Percentiles rank a stretch among this genome's conserved stretches.
Conservation (phyloP, 2,797 vertebrate species). For the Cryptoprocta ferox region DNA sequence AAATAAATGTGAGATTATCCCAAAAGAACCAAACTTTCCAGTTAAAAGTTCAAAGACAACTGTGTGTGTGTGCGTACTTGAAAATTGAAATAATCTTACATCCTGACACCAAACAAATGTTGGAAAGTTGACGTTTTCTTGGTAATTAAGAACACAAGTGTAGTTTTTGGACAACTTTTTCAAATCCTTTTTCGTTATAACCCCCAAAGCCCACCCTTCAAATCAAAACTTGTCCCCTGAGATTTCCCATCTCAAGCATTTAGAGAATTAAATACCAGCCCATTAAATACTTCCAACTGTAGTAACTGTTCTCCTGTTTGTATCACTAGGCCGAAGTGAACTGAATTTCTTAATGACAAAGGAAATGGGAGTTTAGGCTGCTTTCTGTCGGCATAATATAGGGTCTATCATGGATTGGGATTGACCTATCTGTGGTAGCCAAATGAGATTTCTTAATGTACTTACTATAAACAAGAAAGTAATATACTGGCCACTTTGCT, state of each 20-base stretch:
- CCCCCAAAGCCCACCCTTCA: not conserved
- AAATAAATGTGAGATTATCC: slow-evolving; percentile 58
- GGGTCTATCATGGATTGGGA: not conserved
- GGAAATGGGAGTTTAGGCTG: slow-evolving; percentile 6
- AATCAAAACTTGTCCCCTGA: slow-evolving; percentile 21
- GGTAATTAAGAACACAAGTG: not conserved
- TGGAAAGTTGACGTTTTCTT: slow-evolving; percentile 47
- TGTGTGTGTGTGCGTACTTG: slow-evolving; percentile 46
- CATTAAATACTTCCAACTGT: slow-evolving; percentile 12
- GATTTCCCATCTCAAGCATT: slow-evolving; percentile 55
- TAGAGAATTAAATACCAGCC: slow-evolving; percentile 38
- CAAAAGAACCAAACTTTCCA: slow-evolving; percentile 34
- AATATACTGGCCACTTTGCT: slow-evolving; percentile 48
- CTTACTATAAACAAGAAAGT: slow-evolving; percentile 68
- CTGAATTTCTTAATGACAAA: slow-evolving; percentile 11
- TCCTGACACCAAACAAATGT: slow-evolving; percentile 46
- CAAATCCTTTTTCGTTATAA: slow-evolving; percentile 4
- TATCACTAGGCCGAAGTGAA: slow-evolving; percentile 60
- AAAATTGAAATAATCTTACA: slow-evolving; percentile 71
- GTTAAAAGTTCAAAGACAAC: slow-evolving; percentile 60
- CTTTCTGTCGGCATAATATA: slow-evolving; percentile 27
- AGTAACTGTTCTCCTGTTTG: slow-evolving; percentile 37
- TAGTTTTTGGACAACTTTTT: slow-evolving; percentile 24
- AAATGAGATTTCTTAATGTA: slow-evolving; percentile 57
- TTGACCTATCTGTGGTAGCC: slow-evolving; percentile 45